Evolutionary conservation across 2,888 invertebrate genomes (phyloP), one percentile per base, ranked within the genome.

Genomic region (Ligdia adustata): DNA sequence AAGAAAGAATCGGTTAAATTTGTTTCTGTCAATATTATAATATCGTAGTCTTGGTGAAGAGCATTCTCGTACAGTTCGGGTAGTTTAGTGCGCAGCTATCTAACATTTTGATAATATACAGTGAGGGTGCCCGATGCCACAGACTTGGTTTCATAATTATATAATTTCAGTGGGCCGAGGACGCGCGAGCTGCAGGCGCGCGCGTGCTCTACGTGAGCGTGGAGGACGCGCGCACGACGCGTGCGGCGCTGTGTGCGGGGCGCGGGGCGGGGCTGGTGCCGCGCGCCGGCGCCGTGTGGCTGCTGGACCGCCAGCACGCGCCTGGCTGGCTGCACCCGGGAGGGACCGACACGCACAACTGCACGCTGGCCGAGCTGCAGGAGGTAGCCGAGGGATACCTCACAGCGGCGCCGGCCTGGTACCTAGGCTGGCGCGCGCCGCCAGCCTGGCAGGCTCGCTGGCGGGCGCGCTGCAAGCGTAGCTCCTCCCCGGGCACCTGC

Each of bases 171-270:
- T 86, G 85, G 86, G 82, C 78, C 13, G 32, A 24, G 27, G 77
- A 75, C 12, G 75, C 60, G 38, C 68, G 63, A 6, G 62, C 55
- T 2, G 62, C 39, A 47, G 90, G 92, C 45, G 95, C 94, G 0
- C 92, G 93, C 60, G 94, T 98, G 20, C 93, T 98, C 39, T 95
- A 96, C 57, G 94, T 95, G 4, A 95, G 95, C 72, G 93, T 95
- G 34, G 94, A 95, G 67, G 96, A 94, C 63, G 91, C 92, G 57
- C 92, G 93, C 12, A 94, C 93, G 3, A 94, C 93, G 15, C 91
- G 95, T 18, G 92, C 93, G 43, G 94, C 97, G 7, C 93, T 98
- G 92, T 98, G 97, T 74, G 95, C 95, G 71, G 97, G 96, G 0
- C 93, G 90, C 69, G 91, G 88, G 64, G 90, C 92, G 52, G 91